Percentiles rank a stretch among this genome's conserved stretches.
Conservation (phyloP, 2,797 vertebrate genomes). For the Enteromius treurensis region DNA sequence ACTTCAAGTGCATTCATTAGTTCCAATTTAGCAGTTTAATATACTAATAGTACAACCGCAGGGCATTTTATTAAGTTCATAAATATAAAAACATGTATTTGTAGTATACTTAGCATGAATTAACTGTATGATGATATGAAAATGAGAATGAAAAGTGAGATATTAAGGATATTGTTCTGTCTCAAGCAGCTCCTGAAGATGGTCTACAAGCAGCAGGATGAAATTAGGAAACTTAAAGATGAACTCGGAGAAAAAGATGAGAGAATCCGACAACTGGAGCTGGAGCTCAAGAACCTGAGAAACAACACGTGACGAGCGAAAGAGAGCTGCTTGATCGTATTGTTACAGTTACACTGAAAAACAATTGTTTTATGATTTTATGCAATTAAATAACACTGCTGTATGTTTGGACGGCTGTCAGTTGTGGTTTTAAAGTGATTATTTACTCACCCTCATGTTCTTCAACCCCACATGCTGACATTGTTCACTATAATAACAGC, state of each 20-base stretch:
- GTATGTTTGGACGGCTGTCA: background rate
- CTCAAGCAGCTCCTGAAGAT: constrained; percentile 79
- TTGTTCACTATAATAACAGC: background rate
- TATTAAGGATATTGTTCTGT: background rate
- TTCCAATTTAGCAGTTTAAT: no score
- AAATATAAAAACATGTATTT: no score
- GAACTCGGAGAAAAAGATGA: constrained; percentile 82
- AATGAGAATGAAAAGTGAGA: background rate
- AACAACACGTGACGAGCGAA: constrained; percentile 63
- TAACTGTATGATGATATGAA: no score
- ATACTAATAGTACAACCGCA: no score
- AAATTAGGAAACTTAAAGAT: constrained; percentile 81
- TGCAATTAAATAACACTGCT: background rate
- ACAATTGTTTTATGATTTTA: background rate
- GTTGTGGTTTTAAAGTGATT: background rate
- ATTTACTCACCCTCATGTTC: background rate
- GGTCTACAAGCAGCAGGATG: constrained; percentile 87
- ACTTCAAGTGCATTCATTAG: no score
- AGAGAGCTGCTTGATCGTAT: background rate
- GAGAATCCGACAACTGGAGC: constrained; percentile 81
- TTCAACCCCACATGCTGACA: background rate
- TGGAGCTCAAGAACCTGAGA: constrained; percentile 82
- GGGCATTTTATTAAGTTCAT: no score
- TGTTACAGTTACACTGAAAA: background rate
- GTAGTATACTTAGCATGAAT: no score